Conservation (phyloP, 2,797 vertebrate genomes). For the Cyprinella venusta region DNA sequence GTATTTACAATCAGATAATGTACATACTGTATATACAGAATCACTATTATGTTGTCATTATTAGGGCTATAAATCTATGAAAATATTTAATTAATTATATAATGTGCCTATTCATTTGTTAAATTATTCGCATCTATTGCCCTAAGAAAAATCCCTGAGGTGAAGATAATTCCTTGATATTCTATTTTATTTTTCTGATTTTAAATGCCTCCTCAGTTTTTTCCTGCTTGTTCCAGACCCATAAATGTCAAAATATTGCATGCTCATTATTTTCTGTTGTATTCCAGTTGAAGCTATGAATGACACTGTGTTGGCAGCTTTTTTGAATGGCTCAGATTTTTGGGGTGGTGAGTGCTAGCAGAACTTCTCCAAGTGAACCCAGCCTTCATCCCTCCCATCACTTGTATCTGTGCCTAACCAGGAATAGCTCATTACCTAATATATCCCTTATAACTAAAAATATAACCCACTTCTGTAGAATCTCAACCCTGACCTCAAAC, state of each 20-base stretch:
- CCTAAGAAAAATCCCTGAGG: background rate
- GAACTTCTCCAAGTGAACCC: conserved; percentile 67
- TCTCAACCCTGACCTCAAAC: conserved; percentile 41
- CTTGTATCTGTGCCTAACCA: conserved; percentile 38
- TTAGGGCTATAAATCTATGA: background rate
- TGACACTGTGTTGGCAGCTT: conserved; percentile 93
- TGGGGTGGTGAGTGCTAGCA: conserved; percentile 91
- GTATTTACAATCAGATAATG: no score
- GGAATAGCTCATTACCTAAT: conserved; percentile 23
- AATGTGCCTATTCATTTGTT: background rate
- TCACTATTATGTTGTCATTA: background rate
- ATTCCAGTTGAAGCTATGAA: conserved; percentile 98
- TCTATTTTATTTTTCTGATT: background rate
- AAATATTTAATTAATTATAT: background rate
- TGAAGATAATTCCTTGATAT: background rate
- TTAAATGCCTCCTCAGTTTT: background rate
- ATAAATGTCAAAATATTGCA: conserved; percentile 64
- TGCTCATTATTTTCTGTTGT: conserved; percentile 77
- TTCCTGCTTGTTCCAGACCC: background rate
- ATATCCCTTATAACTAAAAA: conserved; percentile 25
- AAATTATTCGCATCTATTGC: background rate
- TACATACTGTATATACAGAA: background rate
- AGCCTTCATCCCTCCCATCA: conserved; percentile 51
- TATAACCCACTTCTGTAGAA: conserved; percentile 40
- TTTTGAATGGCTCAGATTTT: conserved; percentile 96